phyloP scores from a whole-genome alignment of 2,888 invertebrate species.

The Caenorhabditis becei region DNA sequence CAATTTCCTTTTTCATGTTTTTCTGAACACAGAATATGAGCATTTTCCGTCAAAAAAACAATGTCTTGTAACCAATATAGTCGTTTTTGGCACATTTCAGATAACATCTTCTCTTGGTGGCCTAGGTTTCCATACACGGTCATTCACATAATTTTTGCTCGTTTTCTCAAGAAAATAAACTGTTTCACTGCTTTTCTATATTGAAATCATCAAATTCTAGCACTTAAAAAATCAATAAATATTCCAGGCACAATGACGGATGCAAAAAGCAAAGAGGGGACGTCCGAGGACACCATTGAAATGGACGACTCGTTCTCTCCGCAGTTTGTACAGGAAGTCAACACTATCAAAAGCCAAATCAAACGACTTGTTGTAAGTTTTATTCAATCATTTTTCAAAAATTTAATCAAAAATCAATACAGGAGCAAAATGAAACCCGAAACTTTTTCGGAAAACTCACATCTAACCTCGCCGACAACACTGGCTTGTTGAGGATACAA shows the following conservation, averaged over 20 bases:
- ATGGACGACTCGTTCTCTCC: constrained; percentile 46
- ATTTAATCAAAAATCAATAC: not conserved
- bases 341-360: constrained; percentile 17
- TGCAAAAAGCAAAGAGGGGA: constrained; percentile 8
- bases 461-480: constrained; percentile 20
- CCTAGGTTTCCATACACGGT: not conserved
- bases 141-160: not conserved
- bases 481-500: constrained; percentile 10
- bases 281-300: constrained; percentile 20
- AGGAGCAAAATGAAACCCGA: constrained; percentile 30
- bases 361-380: constrained; percentile 41
- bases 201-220: constrained; percentile 18
- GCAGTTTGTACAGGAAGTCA: constrained; percentile 43
- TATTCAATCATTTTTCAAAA: not conserved
- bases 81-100: no score
- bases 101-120: no score
- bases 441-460: constrained; percentile 14
- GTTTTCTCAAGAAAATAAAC: not conserved
- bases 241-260: constrained; percentile 16
- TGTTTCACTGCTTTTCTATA: not conserved
- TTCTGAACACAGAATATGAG: no score
- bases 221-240: no score
- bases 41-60: no score
- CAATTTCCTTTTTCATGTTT: no score
- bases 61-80: no score